Evolutionary conservation across 1,140 invertebrate genomes (phyloP).

Genomic region (Ostrea edulis): DNA sequence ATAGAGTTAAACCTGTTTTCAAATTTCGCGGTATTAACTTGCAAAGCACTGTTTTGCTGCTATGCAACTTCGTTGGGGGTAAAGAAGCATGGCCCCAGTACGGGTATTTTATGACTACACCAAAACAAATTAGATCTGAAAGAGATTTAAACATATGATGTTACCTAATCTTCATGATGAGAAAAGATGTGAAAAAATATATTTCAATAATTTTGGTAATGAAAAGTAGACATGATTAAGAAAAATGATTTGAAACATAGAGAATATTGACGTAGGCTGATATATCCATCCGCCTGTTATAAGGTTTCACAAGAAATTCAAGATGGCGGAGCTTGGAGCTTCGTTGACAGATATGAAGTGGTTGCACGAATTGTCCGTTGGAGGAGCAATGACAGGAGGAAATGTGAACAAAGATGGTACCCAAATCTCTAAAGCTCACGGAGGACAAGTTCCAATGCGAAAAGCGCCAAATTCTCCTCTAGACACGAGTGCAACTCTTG

Average conservation of each 20-base stretch:
- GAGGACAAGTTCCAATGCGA: slow-evolving; percentile 71
- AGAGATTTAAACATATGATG: not conserved
- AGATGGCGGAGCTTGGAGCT: slow-evolving; percentile 80
- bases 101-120: slow-evolving; percentile 47
- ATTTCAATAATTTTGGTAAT: not conserved
- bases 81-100: slow-evolving; percentile 61
- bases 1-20: not conserved
- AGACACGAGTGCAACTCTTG: slow-evolving; percentile 72
- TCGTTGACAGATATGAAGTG: slow-evolving; percentile 83
- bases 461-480: slow-evolving; percentile 74
- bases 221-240: not conserved
- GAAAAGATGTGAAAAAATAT: not conserved
- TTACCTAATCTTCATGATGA: not conserved
- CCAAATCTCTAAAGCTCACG: slow-evolving; percentile 61
- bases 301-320: slow-evolving; percentile 64
- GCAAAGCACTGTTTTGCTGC: slow-evolving; percentile 70
- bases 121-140: slow-evolving; percentile 50
- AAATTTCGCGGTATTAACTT: slow-evolving; percentile 50
- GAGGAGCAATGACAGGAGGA: slow-evolving; percentile 75
- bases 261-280: not conserved
- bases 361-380: slow-evolving; percentile 81
- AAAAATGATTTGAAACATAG: not conserved
- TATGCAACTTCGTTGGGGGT: slow-evolving; percentile 68
- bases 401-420: slow-evolving; percentile 65
- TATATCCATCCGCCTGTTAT: slow-evolving; percentile 56